These are phyloP conservation scores for Drosophila mimetica DNA, from an alignment of 2,888 invertebrate species.

Conservation along the genomic window DNA sequence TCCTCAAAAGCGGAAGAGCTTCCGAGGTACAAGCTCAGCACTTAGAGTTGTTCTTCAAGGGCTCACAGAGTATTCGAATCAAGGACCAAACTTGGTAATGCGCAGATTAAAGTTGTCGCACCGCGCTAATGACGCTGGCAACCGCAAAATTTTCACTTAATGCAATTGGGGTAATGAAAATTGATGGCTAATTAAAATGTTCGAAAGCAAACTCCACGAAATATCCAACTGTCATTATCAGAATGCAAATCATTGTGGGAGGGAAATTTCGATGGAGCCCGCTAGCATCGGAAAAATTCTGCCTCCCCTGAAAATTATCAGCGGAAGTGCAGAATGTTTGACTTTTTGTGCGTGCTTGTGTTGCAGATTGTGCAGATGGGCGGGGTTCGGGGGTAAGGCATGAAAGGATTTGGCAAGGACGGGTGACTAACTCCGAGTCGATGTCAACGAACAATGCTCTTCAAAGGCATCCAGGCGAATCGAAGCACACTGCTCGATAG, in stretches of 20 bases:
- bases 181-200: conserved; percentile 1
- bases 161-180: background rate
- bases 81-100: background rate
- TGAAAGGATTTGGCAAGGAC: background rate
- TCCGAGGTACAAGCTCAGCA: background rate
- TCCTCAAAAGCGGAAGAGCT: background rate
- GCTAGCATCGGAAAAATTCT: background rate
- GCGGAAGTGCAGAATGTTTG: conserved; percentile 55
- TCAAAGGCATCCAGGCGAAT: background rate
- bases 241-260: background rate
- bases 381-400: background rate
- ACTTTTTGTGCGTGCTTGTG: conserved; percentile 33
- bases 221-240: background rate
- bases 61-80: background rate
- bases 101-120: conserved; percentile 4
- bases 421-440: background rate
- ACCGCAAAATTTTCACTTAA: background rate
- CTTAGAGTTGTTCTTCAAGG: background rate
- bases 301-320: conserved; percentile 43
- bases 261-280: background rate
- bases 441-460: background rate
- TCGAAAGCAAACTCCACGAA: background rate
- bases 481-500: background rate
- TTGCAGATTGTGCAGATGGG: background rate
- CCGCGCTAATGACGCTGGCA: background rate